These are phyloP conservation scores for Siderastrea radians DNA, from an alignment of 92 coral and sea anemone genomes.

Conservation along the genomic window DNA sequence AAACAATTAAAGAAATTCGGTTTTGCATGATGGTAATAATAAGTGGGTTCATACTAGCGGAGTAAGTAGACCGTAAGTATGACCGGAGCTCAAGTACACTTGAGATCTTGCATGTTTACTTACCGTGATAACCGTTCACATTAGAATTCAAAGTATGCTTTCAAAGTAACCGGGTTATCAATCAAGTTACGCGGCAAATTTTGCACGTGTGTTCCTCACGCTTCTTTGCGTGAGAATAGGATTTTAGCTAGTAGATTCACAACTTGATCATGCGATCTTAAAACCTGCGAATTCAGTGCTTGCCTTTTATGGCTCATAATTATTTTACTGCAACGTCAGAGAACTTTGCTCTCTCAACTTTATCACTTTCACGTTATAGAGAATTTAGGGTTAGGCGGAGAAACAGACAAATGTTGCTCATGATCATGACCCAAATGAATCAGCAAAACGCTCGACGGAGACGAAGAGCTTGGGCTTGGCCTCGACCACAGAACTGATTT, in stretches of 20 bases:
- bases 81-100: background rate
- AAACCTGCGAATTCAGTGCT: slow-evolving; percentile 15
- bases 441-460: background rate
- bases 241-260: slow-evolving; percentile 2
- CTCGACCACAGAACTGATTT: slow-evolving; percentile 66
- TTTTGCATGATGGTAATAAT: no score
- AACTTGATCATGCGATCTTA: slow-evolving; percentile 30
- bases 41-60: no score
- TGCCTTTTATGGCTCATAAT: background rate
- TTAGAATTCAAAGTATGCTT: background rate
- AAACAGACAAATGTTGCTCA: slow-evolving; percentile 42
- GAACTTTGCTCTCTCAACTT: background rate
- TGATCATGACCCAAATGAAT: slow-evolving; percentile 22
- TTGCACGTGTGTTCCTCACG: background rate
- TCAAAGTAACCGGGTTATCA: background rate
- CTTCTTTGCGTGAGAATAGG: background rate
- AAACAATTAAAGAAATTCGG: no score
- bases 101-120: background rate
- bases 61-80: background rate
- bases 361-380: slow-evolving; percentile 33
- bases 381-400: slow-evolving; percentile 53
- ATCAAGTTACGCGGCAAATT: background rate
- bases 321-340: slow-evolving; percentile 17
- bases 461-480: slow-evolving; percentile 62
- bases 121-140: background rate